phyloP scores from a whole-genome alignment of 2,888 invertebrate genomes.

The Microctonus hyperodae region DNA sequence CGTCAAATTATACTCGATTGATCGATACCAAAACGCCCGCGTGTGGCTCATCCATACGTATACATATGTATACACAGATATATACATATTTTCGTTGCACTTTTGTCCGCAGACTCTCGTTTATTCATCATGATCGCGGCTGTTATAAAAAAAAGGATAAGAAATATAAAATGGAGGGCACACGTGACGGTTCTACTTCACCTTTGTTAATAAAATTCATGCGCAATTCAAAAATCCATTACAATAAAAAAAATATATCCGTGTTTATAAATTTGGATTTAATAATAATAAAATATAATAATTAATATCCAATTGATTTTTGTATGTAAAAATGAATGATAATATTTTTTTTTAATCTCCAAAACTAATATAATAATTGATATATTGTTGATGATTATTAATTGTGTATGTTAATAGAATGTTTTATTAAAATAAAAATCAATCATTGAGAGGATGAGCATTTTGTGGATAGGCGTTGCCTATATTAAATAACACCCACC shows the following conservation, averaged over 20 bases:
- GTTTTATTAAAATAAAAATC: not conserved
- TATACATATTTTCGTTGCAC: not conserved
- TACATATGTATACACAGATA: too few species aligned
- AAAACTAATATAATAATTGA: not conserved
- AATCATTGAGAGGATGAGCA: constrained; percentile 1
- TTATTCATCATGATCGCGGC: constrained; percentile 34
- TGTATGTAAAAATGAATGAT: not conserved
- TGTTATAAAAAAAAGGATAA: constrained; percentile 35
- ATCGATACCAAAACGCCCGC: constrained; percentile 41
- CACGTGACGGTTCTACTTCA: too few species aligned
- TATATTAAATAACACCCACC: constrained; percentile 30
- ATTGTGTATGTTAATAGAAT: not conserved
- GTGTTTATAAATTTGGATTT: too few species aligned
- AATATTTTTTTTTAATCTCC: not conserved
- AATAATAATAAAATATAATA: too few species aligned
- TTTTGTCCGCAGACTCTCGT: not conserved
- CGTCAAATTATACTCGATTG: constrained; percentile 48
- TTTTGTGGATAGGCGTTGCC: constrained; percentile 24
- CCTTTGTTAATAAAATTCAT: not conserved
- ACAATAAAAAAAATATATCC: too few species aligned
- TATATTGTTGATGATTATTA: not conserved
- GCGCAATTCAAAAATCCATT: not conserved
- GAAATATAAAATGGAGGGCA: constrained; percentile 43
- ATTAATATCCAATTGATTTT: too few species aligned
- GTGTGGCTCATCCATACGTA: constrained; percentile 12